A percentile compares a stretch with the other conserved stretches of the same genome.
phyloP scores from a whole-genome alignment of 2,888 invertebrate species.

The Boloria euphrosyne region DNA sequence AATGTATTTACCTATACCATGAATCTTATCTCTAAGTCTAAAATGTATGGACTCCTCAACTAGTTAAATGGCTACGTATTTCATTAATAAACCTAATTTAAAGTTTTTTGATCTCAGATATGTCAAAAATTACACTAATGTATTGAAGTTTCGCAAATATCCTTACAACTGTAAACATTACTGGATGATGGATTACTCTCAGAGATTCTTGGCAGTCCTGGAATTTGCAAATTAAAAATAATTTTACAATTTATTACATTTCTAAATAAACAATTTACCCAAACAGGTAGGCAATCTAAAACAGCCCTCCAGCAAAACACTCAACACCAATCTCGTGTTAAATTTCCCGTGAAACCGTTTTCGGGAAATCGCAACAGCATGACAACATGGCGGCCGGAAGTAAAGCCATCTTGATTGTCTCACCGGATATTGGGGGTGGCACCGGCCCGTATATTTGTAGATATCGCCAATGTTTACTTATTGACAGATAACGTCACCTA shows the following conservation, averaged over 20 bases:
- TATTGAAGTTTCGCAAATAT: too few relatives aligned
- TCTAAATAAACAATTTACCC: background rate
- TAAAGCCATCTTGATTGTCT: conserved; percentile 72
- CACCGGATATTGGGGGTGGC: conserved; percentile 55
- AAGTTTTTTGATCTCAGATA: too few relatives aligned
- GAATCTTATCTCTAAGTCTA: too few relatives aligned
- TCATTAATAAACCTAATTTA: too few relatives aligned
- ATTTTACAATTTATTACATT: background rate
- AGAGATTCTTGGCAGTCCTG: background rate
- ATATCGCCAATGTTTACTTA: conserved; percentile 56
- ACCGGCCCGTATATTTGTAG: conserved; percentile 55
- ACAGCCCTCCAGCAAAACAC: conserved; percentile 2
- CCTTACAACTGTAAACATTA: too few relatives aligned
- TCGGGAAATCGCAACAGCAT: conserved; percentile 47
- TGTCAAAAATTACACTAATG: too few relatives aligned
- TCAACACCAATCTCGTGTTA: conserved; percentile 26
- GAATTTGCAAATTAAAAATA: conserved; percentile 1
- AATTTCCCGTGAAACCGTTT: conserved; percentile 37
- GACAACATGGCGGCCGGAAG: conserved; percentile 65
- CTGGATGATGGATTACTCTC: background rate
- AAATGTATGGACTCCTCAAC: too few relatives aligned
- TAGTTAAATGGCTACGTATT: too few relatives aligned
- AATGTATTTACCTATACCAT: too few relatives aligned
- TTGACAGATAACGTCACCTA: conserved; percentile 18
- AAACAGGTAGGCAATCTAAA: conserved; percentile 6